Evolutionary conservation across 2,888 invertebrate species (phyloP), one percentile per base, ranked within the genome.

Genomic region (Cyclophora punctaria): DNA sequence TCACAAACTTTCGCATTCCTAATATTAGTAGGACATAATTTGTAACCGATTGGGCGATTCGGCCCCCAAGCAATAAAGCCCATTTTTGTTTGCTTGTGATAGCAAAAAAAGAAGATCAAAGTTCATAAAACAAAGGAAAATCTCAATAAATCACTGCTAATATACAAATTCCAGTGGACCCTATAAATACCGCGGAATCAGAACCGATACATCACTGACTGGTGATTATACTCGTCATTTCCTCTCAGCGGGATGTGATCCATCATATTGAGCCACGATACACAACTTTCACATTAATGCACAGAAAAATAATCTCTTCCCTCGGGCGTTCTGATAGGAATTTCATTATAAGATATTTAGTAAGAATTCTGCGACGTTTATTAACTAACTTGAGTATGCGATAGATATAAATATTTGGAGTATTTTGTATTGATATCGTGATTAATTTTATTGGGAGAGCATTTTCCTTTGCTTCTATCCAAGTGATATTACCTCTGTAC

Each of bases 221-320:
- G 60, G 52, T 60, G 74, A 66, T 66, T 68, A 66, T 67, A 55
- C 33, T 63, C 68, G 60, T 66, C 67, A 65, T 76, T 72, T 73
- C 71, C 61, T 57, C 61, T 53, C 55, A 7, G 45, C 50, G 55
- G 49, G 44, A 49, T 57, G 20, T 75, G 75, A 79, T 82, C 80
- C 75, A 78, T 82, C 81, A 81, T 65, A 69, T 68, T 60, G 63
- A 64, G 54, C 66, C 69, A 79, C 75, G 80, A 80, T 80, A 83
- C 80, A 82, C 75, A 75, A 73, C 69, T 78, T 78, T 75, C 68
- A 70, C 82, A 83, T 83, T 83, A 82, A 79, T 75, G 60, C 60
- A 48, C 50, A 53, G 59, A 54, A 61, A 75, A 78, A 78, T 78
- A 77, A 73, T 73, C 76, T 78, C 60, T 59, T 61, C 59, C 62